Conservation (phyloP, 2,888 invertebrate genomes). For the Perizoma affinitatum region DNA sequence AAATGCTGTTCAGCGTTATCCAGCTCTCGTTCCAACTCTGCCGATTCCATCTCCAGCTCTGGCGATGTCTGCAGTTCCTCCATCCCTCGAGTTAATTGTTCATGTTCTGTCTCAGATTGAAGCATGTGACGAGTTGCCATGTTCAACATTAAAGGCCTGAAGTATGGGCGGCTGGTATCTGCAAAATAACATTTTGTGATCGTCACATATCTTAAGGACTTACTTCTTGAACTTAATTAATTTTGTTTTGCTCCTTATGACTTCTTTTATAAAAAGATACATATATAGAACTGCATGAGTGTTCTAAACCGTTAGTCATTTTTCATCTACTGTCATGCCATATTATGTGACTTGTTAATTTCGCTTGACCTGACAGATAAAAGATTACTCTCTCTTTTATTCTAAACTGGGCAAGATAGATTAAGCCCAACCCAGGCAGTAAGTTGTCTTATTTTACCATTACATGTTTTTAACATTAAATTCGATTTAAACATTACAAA, state of each 20-base stretch:
- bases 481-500: constrained; percentile 38
- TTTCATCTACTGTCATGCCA: too few relatives aligned
- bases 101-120: constrained; percentile 44
- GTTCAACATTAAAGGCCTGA: constrained; percentile 64
- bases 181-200: constrained; percentile 2
- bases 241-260: too few relatives aligned
- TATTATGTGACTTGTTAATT: too few relatives aligned
- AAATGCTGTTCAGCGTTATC: constrained; percentile 67
- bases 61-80: constrained; percentile 72
- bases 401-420: constrained; percentile 3
- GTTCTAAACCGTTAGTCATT: too few relatives aligned
- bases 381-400: neutral
- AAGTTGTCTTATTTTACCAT: constrained; percentile 22
- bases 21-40: constrained; percentile 67
- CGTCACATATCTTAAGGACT: too few relatives aligned
- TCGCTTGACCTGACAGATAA: too few relatives aligned
- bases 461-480: constrained; percentile 28
- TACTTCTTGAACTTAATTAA: too few relatives aligned
- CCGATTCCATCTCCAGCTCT: constrained; percentile 62
- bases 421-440: constrained; percentile 2
- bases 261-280: too few relatives aligned
- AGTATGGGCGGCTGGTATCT: constrained; percentile 58
- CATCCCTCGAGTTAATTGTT: constrained; percentile 52
- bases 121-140: constrained; percentile 61
- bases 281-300: too few relatives aligned